Evolutionary conservation across 2,113 vertebrate genomes (phyloP), one percentile per base, ranked within the genome.

Genomic region (Microtus richardsoni): DNA sequence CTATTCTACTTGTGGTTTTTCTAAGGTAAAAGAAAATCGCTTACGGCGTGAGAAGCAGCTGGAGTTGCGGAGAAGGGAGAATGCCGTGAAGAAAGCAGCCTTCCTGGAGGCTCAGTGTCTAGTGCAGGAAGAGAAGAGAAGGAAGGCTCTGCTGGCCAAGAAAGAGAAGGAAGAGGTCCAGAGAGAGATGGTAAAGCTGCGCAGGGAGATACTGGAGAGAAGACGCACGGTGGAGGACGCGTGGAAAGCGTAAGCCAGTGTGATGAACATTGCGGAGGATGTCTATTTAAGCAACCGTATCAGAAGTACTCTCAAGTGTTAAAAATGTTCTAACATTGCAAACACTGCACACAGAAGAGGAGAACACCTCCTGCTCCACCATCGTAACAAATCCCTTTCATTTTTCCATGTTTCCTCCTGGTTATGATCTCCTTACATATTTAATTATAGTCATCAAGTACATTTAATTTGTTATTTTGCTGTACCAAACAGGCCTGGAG

Each of bases 21-120:
- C 75, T 41, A 91, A 99, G 99, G 99, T 99, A 75, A 99, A 99
- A 95, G 99, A 99, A 98, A 99, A 99, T 96, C 98, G 99, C 64
- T 82, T 98, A 22, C 98, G 71, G 95, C 97, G 87, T 89, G 99
- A 99, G 77, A 99, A 98, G 44, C 98, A 98, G 74, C 97, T 98
- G 91, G 97, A 98, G 94, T 97, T 94, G 96, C 97, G 96, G 95
- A 99, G 98, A 96, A 98, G 97, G 86, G 98, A 99, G 96, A 97
- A 97, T 79, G 97, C 98, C 92, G 91, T 98, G 92, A 98, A 96
- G 97, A 99, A 98, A 97, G 97, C 92, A 0, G 96, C 97, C 26
- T 96, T 98, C 80, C 95, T 98, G 96, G 98, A 99, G 96, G 99
- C 98, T 19, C 98, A 97, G 96, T 97, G 95, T 86, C 98, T 97